Evolutionary conservation across 2,888 invertebrate genomes (phyloP).

Genomic region (Cyaniris semiargus): DNA sequence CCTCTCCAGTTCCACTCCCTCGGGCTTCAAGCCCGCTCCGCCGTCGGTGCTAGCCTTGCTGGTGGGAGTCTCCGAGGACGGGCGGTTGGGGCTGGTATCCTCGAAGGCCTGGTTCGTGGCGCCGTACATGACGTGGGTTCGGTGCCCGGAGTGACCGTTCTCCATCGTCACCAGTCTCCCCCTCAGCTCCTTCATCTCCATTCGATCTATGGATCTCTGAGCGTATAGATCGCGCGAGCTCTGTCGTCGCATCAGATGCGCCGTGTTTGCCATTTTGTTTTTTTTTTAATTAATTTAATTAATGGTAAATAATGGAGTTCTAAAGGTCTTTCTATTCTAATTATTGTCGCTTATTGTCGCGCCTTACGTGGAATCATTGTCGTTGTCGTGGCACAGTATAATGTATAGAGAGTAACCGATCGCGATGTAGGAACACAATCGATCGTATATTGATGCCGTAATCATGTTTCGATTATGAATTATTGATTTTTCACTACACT

Average conservation of each 20-base stretch:
- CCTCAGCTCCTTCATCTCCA: slow-evolving; percentile 92
- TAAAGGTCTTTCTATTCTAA: slow-evolving; percentile 39
- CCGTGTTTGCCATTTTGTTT: slow-evolving; percentile 90
- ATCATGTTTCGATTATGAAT: slow-evolving; percentile 35
- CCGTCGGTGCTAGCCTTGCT: slow-evolving; percentile 84
- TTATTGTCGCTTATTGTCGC: slow-evolving; percentile 41
- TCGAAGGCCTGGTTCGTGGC: slow-evolving; percentile 92
- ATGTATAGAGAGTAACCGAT: not conserved
- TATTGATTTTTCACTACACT: slow-evolving; percentile 42
- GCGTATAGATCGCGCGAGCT: slow-evolving; percentile 91
- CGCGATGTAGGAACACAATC: not conserved
- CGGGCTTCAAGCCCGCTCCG: slow-evolving; percentile 83
- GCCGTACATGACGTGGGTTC: slow-evolving; percentile 85
- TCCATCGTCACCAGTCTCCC: slow-evolving; percentile 88
- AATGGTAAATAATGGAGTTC: not conserved
- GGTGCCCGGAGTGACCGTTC: slow-evolving; percentile 78
- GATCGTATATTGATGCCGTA: slow-evolving; percentile 12
- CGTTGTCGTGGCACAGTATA: slow-evolving; percentile 69
- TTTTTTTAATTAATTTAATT: slow-evolving; percentile 26
- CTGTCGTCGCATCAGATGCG: slow-evolving; percentile 92
- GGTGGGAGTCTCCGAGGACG: slow-evolving; percentile 69
- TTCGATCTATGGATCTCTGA: slow-evolving; percentile 90
- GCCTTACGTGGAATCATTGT: slow-evolving; percentile 52
- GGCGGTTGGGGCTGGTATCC: slow-evolving; percentile 71
- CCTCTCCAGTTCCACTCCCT: slow-evolving; percentile 87